phyloP scores from a whole-genome alignment of 2,113 vertebrate species.

The Cephalopterus ornatus region DNA sequence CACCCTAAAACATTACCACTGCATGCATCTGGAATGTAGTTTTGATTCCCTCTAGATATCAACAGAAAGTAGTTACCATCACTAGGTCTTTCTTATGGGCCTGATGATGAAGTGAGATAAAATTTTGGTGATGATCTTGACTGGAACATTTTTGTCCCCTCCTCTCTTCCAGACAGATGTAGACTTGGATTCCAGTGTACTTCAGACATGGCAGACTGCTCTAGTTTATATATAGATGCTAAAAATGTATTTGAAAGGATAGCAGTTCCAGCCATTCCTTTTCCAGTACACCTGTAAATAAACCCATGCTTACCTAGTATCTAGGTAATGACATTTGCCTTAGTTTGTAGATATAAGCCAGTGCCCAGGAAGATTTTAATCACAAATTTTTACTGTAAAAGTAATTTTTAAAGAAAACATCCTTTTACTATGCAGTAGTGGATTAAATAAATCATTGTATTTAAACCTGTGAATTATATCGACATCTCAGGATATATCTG shows the following conservation, averaged over 20 bases:
- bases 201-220: background rate
- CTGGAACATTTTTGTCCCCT: background rate
- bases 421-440: background rate
- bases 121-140: background rate
- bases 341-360: background rate
- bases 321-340: background rate
- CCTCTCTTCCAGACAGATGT: background rate
- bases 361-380: background rate
- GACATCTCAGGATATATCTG: background rate
- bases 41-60: background rate
- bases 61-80: background rate
- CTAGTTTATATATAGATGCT: background rate
- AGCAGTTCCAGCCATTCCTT: background rate
- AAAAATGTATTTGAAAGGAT: background rate
- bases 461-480: background rate
- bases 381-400: background rate
- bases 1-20: background rate
- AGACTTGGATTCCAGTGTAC: background rate
- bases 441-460: background rate
- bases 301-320: background rate
- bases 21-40: background rate
- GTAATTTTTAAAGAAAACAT: background rate
- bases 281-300: background rate
- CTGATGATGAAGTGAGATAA: background rate
- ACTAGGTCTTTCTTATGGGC: background rate